These are phyloP conservation scores for Acromyrmex heyeri DNA, from an alignment of 1,140 invertebrate genomes.

Conservation along the genomic window DNA sequence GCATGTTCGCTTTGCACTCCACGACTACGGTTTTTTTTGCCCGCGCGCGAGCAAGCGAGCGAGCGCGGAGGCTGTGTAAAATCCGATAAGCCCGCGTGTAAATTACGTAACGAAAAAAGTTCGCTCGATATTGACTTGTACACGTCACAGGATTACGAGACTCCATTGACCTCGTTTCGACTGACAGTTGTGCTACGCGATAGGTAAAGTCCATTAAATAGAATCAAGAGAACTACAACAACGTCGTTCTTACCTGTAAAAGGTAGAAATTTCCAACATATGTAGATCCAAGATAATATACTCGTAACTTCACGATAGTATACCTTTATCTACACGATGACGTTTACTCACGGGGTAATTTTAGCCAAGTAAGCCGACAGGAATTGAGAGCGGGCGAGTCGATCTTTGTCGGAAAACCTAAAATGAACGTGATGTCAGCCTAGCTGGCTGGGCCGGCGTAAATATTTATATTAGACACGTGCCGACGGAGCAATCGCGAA, in stretches of 20 bases:
- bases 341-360: slow-evolving; percentile 62
- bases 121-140: slow-evolving; percentile 51
- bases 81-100: slow-evolving; percentile 57
- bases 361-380: slow-evolving; percentile 56
- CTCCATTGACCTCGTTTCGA: slow-evolving; percentile 35
- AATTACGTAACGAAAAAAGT: slow-evolving; percentile 61
- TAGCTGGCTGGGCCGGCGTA: slow-evolving; percentile 65
- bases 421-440: slow-evolving; percentile 70
- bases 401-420: slow-evolving; percentile 61
- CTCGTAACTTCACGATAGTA: slow-evolving; percentile 1
- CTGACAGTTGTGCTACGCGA: slow-evolving; percentile 51
- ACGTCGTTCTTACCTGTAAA: background rate
- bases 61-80: slow-evolving; percentile 44
- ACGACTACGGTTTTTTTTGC: slow-evolving; percentile 14
- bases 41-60: slow-evolving; percentile 26
- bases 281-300: slow-evolving; percentile 29
- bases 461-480: slow-evolving; percentile 76
- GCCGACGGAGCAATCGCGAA: slow-evolving; percentile 59
- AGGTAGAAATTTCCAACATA: background rate
- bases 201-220: slow-evolving; percentile 24
- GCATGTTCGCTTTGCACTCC: background rate
- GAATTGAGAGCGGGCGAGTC: slow-evolving; percentile 62
- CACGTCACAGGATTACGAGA: slow-evolving; percentile 47
- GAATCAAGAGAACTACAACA: background rate
- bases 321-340: slow-evolving; percentile 36